Evolutionary conservation across 1,140 invertebrate genomes (phyloP).

Genomic region (Idris sp.): DNA sequence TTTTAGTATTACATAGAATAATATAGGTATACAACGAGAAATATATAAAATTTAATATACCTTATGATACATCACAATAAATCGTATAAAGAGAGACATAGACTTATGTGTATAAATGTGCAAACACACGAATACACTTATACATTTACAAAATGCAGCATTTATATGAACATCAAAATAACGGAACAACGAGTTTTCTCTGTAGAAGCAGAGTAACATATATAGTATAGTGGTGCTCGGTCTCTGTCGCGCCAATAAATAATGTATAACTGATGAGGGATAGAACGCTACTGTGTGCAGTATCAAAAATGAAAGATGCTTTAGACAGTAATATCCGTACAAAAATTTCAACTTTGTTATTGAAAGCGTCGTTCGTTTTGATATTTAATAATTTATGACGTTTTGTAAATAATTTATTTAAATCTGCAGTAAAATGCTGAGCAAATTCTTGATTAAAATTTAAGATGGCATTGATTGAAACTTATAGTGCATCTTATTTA

Average conservation of each 20-base stretch:
- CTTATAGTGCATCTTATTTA: too few species aligned
- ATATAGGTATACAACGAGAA: conserved; percentile 8
- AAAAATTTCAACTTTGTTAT: conserved; percentile 42
- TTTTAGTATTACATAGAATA: conserved; percentile 18
- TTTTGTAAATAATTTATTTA: too few species aligned
- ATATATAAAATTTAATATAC: conserved; percentile 40
- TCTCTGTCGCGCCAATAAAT: conserved; percentile 40
- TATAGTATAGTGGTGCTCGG: conserved; percentile 14
- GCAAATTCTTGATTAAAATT: too few species aligned
- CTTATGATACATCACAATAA: conserved; percentile 26
- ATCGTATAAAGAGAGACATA: conserved; percentile 1
- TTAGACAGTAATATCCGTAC: conserved; percentile 37
- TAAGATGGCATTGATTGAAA: too few species aligned
- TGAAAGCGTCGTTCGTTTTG: conserved; percentile 22
- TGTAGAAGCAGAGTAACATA: conserved; percentile 13
- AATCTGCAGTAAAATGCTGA: too few species aligned
- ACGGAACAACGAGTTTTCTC: conserved; percentile 58
- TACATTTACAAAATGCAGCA: conserved; percentile 29
- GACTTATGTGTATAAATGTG: too few species aligned
- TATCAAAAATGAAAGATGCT: conserved; percentile 51
- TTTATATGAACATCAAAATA: conserved; percentile 57
- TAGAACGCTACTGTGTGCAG: conserved; percentile 34
- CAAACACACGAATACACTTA: not conserved
- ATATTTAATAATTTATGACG: conserved; percentile 7
- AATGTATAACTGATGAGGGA: conserved; percentile 46